Conservation (phyloP, 1,140 invertebrate genomes). For the Holcopasites calliopsidis region DNA sequence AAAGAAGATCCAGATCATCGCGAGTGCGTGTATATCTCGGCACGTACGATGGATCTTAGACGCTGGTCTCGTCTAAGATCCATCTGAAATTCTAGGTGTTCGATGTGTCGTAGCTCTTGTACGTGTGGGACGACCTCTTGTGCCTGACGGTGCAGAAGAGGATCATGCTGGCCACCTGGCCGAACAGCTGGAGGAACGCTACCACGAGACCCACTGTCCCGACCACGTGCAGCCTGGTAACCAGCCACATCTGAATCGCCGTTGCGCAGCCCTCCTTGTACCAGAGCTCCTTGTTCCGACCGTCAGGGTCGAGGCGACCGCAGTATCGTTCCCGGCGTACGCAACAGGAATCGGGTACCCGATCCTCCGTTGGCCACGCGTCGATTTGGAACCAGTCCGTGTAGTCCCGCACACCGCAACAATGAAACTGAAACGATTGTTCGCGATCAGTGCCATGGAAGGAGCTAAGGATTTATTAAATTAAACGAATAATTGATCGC, state of each 20-base stretch:
- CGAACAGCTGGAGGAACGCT: slow-evolving; percentile 86
- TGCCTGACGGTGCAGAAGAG: slow-evolving; percentile 88
- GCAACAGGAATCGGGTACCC: slow-evolving; percentile 91
- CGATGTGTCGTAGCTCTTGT: slow-evolving; percentile 84
- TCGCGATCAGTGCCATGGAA: background rate
- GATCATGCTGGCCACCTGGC: slow-evolving; percentile 87
- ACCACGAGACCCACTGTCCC: slow-evolving; percentile 86
- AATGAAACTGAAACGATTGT: slow-evolving; percentile 83
- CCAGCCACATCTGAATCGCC: slow-evolving; percentile 85
- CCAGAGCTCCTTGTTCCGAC: slow-evolving; percentile 82
- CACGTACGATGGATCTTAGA: slow-evolving; percentile 50
- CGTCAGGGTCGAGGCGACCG: slow-evolving; percentile 72
- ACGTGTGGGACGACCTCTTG: slow-evolving; percentile 84
- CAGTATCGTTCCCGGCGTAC: slow-evolving; percentile 79
- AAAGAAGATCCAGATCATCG: slow-evolving; percentile 35
- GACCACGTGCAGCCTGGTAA: slow-evolving; percentile 85
- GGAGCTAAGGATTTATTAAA: background rate
- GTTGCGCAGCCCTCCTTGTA: slow-evolving; percentile 85
- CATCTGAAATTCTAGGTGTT: slow-evolving; percentile 78
- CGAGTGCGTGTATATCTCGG: background rate
- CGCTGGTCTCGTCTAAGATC: slow-evolving; percentile 75
- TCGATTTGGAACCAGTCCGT: slow-evolving; percentile 92
- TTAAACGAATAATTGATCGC: too few species aligned
- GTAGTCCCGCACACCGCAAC: slow-evolving; percentile 91
- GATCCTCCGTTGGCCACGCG: slow-evolving; percentile 86